These are phyloP conservation scores for Apamea epomidion DNA, from an alignment of 2,888 invertebrate species.

Conservation along the genomic window DNA sequence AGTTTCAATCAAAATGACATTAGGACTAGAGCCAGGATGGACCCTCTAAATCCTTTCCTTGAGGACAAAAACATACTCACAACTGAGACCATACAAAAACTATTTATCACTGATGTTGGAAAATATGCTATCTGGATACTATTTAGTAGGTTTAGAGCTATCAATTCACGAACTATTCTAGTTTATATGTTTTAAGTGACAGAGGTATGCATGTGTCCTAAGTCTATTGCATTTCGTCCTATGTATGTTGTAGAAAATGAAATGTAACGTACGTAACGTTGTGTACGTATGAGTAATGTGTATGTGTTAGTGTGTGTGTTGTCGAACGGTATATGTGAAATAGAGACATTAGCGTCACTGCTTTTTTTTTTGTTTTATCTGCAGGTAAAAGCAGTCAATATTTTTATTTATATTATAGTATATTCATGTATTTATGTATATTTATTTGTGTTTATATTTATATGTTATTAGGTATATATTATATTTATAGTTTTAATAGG, in stretches of 20 bases:
- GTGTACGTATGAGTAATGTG: neutral
- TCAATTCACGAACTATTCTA: neutral
- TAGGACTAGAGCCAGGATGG: slow-evolving; percentile 39
- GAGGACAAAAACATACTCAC: slow-evolving; percentile 40
- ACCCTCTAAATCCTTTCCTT: slow-evolving; percentile 54
- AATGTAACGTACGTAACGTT: neutral
- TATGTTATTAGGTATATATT: no score
- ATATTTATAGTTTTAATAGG: no score
- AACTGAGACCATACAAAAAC: slow-evolving; percentile 21
- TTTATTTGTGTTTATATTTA: no score
- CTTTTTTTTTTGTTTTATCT: neutral
- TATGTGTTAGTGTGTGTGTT: no score
- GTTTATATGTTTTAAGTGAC: neutral
- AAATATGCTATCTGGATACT: neutral
- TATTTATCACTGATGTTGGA: neutral
- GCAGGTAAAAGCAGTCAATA: neutral
- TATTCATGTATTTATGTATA: no score
- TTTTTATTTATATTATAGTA: neutral
- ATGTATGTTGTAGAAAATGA: neutral
- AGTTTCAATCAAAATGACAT: slow-evolving; percentile 56
- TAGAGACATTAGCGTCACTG: neutral
- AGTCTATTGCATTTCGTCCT: neutral
- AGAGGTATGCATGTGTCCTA: neutral
- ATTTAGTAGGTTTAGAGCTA: neutral
- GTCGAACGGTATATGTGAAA: neutral